phyloP scores from a whole-genome alignment of 2,797 vertebrate species.

The Vultur gryphus region DNA sequence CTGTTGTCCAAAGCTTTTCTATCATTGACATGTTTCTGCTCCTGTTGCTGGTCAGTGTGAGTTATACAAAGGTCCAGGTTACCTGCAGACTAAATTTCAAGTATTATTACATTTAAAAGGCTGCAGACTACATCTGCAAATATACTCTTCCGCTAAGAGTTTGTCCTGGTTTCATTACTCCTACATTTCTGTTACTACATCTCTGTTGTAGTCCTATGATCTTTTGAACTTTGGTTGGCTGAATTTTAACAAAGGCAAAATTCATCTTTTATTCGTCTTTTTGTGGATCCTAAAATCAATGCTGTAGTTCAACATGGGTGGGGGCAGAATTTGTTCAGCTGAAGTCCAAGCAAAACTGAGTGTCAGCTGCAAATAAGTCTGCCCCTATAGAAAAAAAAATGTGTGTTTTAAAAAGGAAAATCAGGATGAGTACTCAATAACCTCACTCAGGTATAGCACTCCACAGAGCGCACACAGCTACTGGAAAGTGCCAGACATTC shows the following conservation, averaged over 20 bases:
- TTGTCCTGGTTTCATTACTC: background rate
- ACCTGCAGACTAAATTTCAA: background rate
- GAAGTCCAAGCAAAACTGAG: background rate
- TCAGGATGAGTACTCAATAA: background rate
- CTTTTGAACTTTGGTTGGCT: background rate
- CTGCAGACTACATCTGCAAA: background rate
- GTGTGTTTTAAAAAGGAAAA: background rate
- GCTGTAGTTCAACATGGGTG: background rate
- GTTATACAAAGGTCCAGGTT: background rate
- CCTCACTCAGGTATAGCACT: background rate
- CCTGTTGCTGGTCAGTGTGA: background rate
- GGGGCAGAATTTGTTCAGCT: background rate
- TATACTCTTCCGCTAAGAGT: background rate
- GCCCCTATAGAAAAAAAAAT: rapidly evolving
- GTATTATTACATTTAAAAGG: background rate
- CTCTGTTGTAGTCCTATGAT: background rate
- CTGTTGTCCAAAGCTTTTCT: background rate
- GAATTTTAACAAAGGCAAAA: background rate
- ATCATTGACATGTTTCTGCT: background rate
- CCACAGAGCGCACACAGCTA: background rate
- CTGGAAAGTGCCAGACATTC: background rate
- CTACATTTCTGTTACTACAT: background rate
- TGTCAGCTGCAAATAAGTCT: background rate
- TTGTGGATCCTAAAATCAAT: background rate
- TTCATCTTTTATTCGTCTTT: background rate